Evolutionary conservation across 2,113 vertebrate species (phyloP), one percentile per base, ranked within the genome.

Genomic region (Xerus inauris): DNA sequence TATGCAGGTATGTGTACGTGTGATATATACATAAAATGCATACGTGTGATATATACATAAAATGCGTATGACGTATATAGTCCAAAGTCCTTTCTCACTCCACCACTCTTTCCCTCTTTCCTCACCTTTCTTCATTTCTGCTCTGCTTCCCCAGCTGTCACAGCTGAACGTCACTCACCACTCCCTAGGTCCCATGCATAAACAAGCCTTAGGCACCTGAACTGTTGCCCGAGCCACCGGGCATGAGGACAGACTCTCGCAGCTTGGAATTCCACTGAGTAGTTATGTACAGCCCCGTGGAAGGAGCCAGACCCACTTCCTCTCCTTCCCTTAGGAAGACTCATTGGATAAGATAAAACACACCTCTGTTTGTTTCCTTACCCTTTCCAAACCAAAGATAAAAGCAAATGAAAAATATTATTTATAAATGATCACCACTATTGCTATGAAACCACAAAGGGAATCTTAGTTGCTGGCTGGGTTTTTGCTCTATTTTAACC

Each of bases 401-500:
- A 67, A 90, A 89, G 13, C 67, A 64, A 85, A 51, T 93, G 14
- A 75, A 3, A 8, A 42, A 67, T 32, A 24, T 22, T 80, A 47
- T 81, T 90, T 95, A 38, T 22, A 87, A 88, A 87, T 7, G 65
- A 64, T 59, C 35, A 83, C 16, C 45, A 20, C 42, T 47, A 10
- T 57, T 49, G 4, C 62, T 90, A 57, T 13, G 40, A 80, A 51
- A 65, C 26, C 45, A 69, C 32, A 0, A 80, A 75, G 73, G 65
- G 69, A 76, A 71, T 6, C 12, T 87, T 65, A 49, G 57, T n/a
- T 86, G 2, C 17, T 57, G 30, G 24, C 72, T 93, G 62, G 65
- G 13, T 64, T 88, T 94, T 96, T 28, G 75, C 38, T 92, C 24
- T 69, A 40, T 54, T 87, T 59, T 42, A 80, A 94, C 6, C 84